Evolutionary conservation across 2,888 invertebrate species (phyloP).

Genomic region (Callyntrura guangdongensis): DNA sequence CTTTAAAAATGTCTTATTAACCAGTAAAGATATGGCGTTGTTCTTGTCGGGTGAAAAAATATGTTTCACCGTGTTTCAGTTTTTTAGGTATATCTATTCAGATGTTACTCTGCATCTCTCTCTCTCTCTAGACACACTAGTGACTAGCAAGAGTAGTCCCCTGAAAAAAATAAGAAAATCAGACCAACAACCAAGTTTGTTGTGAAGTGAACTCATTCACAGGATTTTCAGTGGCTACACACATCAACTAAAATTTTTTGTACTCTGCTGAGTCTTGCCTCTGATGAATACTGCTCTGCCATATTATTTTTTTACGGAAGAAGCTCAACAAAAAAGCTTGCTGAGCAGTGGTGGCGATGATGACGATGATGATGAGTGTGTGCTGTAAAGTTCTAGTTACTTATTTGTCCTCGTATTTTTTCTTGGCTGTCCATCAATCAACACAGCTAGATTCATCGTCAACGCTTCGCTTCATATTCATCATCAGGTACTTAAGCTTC

Average conservation of each 20-base stretch:
- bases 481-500: conserved; percentile 63
- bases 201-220: conserved; percentile 57
- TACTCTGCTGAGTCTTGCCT: not conserved
- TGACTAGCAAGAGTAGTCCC: not conserved
- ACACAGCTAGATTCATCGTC: conserved; percentile 48
- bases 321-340: not conserved
- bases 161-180: conserved; percentile 2
- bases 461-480: conserved; percentile 59
- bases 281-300: no score
- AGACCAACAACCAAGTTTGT: not conserved
- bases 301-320: conserved; percentile 45
- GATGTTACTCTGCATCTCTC: no score
- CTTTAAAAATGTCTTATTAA: conserved; percentile 2
- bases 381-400: conserved; percentile 22
- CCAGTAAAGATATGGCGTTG: not conserved
- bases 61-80: not conserved
- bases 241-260: conserved; percentile 37
- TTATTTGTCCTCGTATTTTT: conserved; percentile 65
- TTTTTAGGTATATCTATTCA: no score
- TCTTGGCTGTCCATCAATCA: conserved; percentile 62
- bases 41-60: not conserved
- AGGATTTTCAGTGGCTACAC: conserved; percentile 65
- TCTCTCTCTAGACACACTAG: not conserved
- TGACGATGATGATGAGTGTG: not conserved
- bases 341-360: not conserved